These are phyloP conservation scores for Trichogramma evanescens DNA, from an alignment of 2,888 invertebrate genomes.

Conservation along the genomic window DNA sequence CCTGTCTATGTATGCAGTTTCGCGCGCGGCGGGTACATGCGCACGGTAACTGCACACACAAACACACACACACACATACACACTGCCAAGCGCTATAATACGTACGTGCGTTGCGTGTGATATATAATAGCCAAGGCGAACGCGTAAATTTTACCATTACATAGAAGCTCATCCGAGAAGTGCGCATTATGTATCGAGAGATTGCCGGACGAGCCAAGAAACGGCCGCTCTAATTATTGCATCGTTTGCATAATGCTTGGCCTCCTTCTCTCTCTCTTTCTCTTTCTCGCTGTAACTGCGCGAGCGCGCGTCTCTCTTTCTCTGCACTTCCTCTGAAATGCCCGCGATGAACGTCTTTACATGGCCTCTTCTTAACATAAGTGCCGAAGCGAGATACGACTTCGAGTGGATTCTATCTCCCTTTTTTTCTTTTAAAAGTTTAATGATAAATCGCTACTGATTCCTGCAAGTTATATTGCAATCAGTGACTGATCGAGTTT, in stretches of 20 bases:
- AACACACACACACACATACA: too few relatives aligned
- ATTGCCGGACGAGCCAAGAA: neutral
- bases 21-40: constrained; percentile 24
- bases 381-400: too few relatives aligned
- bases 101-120: too few relatives aligned
- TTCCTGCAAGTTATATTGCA: too few relatives aligned
- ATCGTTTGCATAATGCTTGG: constrained; percentile 42
- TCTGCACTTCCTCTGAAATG: neutral
- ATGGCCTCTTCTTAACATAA: neutral
- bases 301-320: neutral
- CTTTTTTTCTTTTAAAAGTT: neutral
- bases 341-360: constrained; percentile 1
- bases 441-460: constrained; percentile 9
- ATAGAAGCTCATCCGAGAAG: too few relatives aligned
- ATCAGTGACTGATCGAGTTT: too few relatives aligned
- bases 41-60: too few relatives aligned
- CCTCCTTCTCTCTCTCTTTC: neutral
- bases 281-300: neutral
- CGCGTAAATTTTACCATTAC: neutral
- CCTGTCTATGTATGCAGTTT: constrained; percentile 17
- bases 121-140: constrained; percentile 32
- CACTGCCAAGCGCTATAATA: too few relatives aligned
- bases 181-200: neutral
- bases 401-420: too few relatives aligned
- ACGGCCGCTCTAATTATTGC: constrained; percentile 38